Evolutionary conservation across 2,888 invertebrate species (phyloP).

Genomic region (Merodon equestris): DNA sequence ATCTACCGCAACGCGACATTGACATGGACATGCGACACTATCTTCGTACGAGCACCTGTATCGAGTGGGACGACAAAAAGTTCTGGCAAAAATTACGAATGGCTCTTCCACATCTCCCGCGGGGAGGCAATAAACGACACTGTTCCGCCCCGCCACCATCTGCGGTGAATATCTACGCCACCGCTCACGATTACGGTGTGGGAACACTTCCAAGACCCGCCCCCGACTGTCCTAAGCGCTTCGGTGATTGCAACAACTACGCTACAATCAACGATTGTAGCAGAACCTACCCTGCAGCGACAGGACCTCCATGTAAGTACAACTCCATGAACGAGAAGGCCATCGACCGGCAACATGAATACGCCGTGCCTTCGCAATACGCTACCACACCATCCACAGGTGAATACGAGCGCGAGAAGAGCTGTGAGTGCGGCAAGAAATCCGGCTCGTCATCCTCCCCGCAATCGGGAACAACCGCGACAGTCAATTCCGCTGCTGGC

Average conservation of each 20-base stretch:
- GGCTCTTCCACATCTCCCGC: slow-evolving; percentile 86
- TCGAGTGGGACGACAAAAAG: slow-evolving; percentile 95
- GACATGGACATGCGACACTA: slow-evolving; percentile 94
- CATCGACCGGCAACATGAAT: slow-evolving; percentile 77
- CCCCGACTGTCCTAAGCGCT: slow-evolving; percentile 71
- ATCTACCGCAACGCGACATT: slow-evolving; percentile 91
- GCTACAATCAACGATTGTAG: slow-evolving; percentile 78
- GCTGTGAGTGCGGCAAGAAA: slow-evolving; percentile 63
- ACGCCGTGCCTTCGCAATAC: slow-evolving; percentile 77
- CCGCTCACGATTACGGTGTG: slow-evolving; percentile 78
- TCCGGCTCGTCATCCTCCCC: slow-evolving; percentile 60
- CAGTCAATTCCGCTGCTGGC: slow-evolving; percentile 71
- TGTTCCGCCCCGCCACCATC: slow-evolving; percentile 77
- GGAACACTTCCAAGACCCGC: slow-evolving; percentile 57
- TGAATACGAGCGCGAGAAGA: slow-evolving; percentile 69
- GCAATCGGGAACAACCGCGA: slow-evolving; percentile 72
- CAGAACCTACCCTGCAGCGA: slow-evolving; percentile 76
- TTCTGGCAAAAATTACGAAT: slow-evolving; percentile 98
- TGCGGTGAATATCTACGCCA: slow-evolving; percentile 86
- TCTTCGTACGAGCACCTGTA: slow-evolving; percentile 93
- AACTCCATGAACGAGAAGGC: slow-evolving; percentile 76
- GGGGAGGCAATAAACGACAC: slow-evolving; percentile 73
- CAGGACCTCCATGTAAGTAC: slow-evolving; percentile 76
- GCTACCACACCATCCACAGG: slow-evolving; percentile 70
- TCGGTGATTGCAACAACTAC: slow-evolving; percentile 77